Evolutionary conservation across 2,113 vertebrate genomes (phyloP).

Genomic region (Arothron firmamentum): DNA sequence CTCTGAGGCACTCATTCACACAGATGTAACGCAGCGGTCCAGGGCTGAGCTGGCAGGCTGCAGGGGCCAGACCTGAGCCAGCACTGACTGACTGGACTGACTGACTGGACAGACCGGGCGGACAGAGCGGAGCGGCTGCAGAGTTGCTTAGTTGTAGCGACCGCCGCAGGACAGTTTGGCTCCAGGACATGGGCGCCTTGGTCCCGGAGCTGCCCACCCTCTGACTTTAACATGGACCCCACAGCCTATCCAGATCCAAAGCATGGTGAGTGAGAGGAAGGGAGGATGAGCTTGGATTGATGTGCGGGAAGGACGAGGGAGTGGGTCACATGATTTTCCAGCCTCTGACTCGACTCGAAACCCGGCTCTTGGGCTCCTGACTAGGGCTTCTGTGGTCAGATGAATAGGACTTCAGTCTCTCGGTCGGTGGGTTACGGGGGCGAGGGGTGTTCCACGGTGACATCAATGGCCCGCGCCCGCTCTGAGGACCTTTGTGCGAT

Average conservation of each 20-base stretch:
- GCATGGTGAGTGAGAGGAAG: slow-evolving; percentile 62
- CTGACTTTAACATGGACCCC: slow-evolving; percentile 64
- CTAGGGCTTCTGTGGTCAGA: slow-evolving; percentile 50
- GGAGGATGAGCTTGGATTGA: not conserved
- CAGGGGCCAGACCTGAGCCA: slow-evolving; percentile 50
- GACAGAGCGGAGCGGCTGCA: not conserved
- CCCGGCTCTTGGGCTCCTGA: slow-evolving; percentile 44
- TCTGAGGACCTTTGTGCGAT: not conserved
- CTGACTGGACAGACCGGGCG: slow-evolving; percentile 27
- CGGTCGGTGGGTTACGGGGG: slow-evolving; percentile 29
- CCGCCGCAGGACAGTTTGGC: slow-evolving; percentile 22
- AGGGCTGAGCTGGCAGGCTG: slow-evolving; percentile 60
- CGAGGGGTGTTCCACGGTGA: slow-evolving; percentile 33
- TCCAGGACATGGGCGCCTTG: slow-evolving; percentile 48
- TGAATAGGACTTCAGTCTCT: slow-evolving; percentile 56
- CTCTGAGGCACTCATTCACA: slow-evolving; percentile 47
- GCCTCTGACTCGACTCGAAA: slow-evolving; percentile 17
- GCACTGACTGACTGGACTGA: no score
- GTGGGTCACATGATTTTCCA: slow-evolving; percentile 38
- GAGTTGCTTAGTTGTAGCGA: slow-evolving; percentile 2
- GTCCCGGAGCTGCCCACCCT: slow-evolving; percentile 38
- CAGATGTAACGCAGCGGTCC: slow-evolving; percentile 61
- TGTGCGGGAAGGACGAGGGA: slow-evolving; percentile 15
- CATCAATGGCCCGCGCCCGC: slow-evolving; percentile 28
- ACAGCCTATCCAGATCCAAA: slow-evolving; percentile 52